Conservation (phyloP, 2,888 invertebrate species). For the Meiosimyza platycephala region DNA sequence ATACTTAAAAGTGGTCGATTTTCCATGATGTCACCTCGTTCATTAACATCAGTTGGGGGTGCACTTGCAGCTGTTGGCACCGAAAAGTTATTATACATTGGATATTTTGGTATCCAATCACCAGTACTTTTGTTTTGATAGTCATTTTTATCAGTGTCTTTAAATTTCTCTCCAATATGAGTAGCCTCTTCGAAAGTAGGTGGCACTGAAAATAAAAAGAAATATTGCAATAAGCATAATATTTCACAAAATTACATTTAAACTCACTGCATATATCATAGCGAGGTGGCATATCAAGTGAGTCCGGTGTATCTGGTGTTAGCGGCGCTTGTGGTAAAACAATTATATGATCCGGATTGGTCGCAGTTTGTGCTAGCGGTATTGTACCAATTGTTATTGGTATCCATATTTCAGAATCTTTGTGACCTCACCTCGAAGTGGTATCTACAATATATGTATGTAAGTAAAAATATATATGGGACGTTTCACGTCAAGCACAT, state of each 20-base stretch:
- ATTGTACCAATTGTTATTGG: conserved; percentile 56
- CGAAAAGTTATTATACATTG: conserved; percentile 50
- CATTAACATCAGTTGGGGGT: conserved; percentile 11
- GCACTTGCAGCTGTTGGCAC: neutral
- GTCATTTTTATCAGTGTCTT: conserved; percentile 47
- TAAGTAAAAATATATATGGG: too few species aligned
- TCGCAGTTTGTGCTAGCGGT: conserved; percentile 50
- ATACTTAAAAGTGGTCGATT: neutral
- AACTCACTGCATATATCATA: conserved; percentile 49
- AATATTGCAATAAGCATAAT: neutral
- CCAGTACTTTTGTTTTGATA: conserved; percentile 26
- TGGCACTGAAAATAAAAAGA: conserved; percentile 43
- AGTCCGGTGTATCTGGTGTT: conserved; percentile 35
- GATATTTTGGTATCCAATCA: conserved; percentile 51
- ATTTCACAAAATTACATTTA: too few species aligned
- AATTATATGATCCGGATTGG: conserved; percentile 43
- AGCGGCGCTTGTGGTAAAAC: conserved; percentile 52
- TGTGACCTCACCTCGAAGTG: too few species aligned
- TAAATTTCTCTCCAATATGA: conserved; percentile 45
- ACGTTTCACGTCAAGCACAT: too few species aligned
- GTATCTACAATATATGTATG: too few species aligned
- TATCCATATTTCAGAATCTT: conserved; percentile 43
- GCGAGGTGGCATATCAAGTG: conserved; percentile 45
- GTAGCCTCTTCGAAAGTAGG: conserved; percentile 52
- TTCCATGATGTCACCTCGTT: neutral